Evolutionary conservation across 2,888 invertebrate species (phyloP), one percentile per base, ranked within the genome.

Genomic region (Exocentrus adspersus): DNA sequence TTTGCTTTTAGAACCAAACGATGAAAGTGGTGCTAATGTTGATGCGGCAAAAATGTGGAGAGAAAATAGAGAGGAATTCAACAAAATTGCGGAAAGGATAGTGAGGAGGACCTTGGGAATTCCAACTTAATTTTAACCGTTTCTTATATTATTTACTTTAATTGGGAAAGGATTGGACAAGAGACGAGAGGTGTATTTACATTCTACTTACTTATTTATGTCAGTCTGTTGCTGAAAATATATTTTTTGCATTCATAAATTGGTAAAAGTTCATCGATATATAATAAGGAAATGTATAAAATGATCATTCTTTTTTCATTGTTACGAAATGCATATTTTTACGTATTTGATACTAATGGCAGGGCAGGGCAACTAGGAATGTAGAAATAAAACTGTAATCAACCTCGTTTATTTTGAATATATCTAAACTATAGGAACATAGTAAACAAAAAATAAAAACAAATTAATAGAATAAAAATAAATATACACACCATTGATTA

Each of bases 21-120:
- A 98, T 80, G 98, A 99, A 83, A 98, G 97, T 79, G 98, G 98
- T 10, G 99, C 99, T 0, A 99, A 99, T 84, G 98, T 99, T 0
- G 98, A 98, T 83, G 99, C 99, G 6, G 98, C 98, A 0, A 98
- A 98, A 85, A 97, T 98, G 94, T 98, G 98, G 98, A 86, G 98
- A 62, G 98, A 99, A 81, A 93, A 98, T 80, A 86, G 97, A 10
- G 89, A 90, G 10, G 94, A 97, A 81, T 99, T 99, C 81, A 93
- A 97, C 79, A 89, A 88, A 82, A 95, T 97, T 75, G 98, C 98
- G 2, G 92, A 95, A 80, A 89, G 90, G 79, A 88, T 98, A 72
- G 99, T 98, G 19, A 87, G 94, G 72, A 94, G 95, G 85, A 96
- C 97, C 0, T 85, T 98, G 46, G 94, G 93, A 20, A 86, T 95